Evolutionary conservation across 2,888 invertebrate genomes (phyloP).

Genomic region (Lepidonotus clava): DNA sequence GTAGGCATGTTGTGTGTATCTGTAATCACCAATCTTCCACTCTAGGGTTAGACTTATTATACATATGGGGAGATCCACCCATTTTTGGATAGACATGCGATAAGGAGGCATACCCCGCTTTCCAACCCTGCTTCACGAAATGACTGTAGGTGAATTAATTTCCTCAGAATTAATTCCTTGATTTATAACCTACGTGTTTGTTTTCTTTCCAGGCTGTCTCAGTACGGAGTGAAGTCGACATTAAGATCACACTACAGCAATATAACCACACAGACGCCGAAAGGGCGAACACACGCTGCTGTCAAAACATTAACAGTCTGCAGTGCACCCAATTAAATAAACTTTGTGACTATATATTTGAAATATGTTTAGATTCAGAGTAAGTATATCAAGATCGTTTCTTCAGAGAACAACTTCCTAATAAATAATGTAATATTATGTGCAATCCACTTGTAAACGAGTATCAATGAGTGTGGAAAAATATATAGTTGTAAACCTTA

Average conservation of each 20-base stretch:
- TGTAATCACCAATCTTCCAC: neutral
- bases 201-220: neutral
- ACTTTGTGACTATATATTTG: slow-evolving; percentile 38
- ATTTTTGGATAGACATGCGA: neutral
- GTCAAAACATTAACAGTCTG: slow-evolving; percentile 39
- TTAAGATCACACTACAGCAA: neutral
- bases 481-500: too few relatives aligned
- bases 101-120: neutral
- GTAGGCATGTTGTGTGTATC: too few relatives aligned
- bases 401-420: neutral
- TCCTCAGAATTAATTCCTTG: too few relatives aligned
- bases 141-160: too few relatives aligned
- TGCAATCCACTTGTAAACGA: neutral
- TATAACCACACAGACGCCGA: slow-evolving; percentile 1
- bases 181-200: neutral
- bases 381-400: neutral
- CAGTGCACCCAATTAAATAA: neutral
- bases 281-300: slow-evolving; percentile 6
- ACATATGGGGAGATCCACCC: neutral
- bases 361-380: slow-evolving; percentile 33
- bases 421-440: neutral
- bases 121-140: too few relatives aligned
- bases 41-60: neutral
- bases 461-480: too few relatives aligned
- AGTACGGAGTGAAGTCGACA: neutral